Base-by-base conservation (phyloP, 2,797 vertebrate genomes). In the Rhinichthys osculus region DNA sequence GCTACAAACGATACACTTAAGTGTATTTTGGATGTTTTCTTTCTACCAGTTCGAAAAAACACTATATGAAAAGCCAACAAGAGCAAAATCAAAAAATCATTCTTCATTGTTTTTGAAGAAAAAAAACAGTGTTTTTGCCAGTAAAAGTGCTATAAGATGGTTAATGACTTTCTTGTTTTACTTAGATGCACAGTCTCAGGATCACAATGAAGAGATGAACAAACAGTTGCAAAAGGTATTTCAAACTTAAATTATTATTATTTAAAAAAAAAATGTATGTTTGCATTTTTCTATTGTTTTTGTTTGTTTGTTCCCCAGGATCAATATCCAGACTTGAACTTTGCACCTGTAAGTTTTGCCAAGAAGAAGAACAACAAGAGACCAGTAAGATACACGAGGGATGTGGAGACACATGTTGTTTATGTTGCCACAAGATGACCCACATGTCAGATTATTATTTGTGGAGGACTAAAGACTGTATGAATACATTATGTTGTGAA, bases 391-490 rank as follows among this genome's bases (percentile, higher is more conserved):
- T 23, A 21, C 10, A 8, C 30, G 42, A 87, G 14, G 35, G 70
- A 86, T 10, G 3, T 70, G 85, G 81, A 87, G 35, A 0, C 85
- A n/a, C 23, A 83, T 50, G 87, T 90, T 59, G 81, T 92, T 4
- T 92, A 91, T 54, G 78, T 91, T 80, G 78, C 87, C 44, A 82
- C 89, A 85, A 86, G 90, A 87, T 89, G 85, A 85, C 21, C 14
- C 10, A 40, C 38, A 38, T 38, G 6, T 38, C 38, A 38, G 38
- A 38, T 38, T 38, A 38, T 38, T 38, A 38, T 38, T 38, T 38
- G 38, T 38, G 38, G n/a, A n/a, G n/a, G n/a, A n/a, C n/a, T n/a
- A n/a, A n/a, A n/a, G 38, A 38, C 38, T 38, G 38, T 38, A 38
- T 7, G 38, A 40, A 7, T 40, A 40, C 38, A 40, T 38, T 0